These are phyloP conservation scores for Ischnura elegans DNA, from an alignment of 2,888 invertebrate species.

Conservation along the genomic window DNA sequence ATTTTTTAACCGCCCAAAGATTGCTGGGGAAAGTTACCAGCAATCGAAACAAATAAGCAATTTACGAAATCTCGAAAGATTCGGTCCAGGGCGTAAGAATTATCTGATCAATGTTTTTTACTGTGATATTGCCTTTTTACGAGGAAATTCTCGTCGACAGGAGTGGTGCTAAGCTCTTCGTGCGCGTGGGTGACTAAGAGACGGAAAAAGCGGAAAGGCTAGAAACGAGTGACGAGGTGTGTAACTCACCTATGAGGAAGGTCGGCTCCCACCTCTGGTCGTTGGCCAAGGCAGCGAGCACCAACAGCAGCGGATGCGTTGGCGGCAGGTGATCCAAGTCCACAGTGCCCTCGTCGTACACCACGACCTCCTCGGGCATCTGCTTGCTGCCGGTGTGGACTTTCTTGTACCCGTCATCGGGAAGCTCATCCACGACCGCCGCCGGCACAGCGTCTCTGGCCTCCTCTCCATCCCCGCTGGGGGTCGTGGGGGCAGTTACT, in stretches of 20 bases:
- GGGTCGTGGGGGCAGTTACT: background rate
- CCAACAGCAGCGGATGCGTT: conserved; percentile 83
- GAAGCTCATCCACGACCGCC: background rate
- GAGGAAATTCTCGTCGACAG: too few species aligned
- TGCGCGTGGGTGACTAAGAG: background rate
- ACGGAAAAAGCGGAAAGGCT: background rate
- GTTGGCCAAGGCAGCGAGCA: conserved; percentile 83
- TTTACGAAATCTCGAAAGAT: too few species aligned
- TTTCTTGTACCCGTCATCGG: background rate
- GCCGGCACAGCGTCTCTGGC: background rate
- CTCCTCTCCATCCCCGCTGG: background rate
- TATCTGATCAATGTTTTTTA: too few species aligned
- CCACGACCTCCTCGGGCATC: conserved; percentile 82
- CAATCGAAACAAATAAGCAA: too few species aligned
- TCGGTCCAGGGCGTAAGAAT: too few species aligned
- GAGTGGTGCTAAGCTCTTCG: too few species aligned
- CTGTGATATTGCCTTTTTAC: too few species aligned
- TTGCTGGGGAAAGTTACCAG: too few species aligned
- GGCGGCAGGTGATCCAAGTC: conserved; percentile 82
- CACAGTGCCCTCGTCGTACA: conserved; percentile 85
- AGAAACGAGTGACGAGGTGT: background rate
- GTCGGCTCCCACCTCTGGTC: conserved; percentile 83
- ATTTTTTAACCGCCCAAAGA: too few species aligned
- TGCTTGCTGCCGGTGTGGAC: conserved; percentile 76
- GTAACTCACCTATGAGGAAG: conserved; percentile 83